Percentiles rank a stretch among this genome's conserved stretches.
These are phyloP conservation scores for Grus americana DNA, from an alignment of 2,113 vertebrate species.

Conservation along the genomic window DNA sequence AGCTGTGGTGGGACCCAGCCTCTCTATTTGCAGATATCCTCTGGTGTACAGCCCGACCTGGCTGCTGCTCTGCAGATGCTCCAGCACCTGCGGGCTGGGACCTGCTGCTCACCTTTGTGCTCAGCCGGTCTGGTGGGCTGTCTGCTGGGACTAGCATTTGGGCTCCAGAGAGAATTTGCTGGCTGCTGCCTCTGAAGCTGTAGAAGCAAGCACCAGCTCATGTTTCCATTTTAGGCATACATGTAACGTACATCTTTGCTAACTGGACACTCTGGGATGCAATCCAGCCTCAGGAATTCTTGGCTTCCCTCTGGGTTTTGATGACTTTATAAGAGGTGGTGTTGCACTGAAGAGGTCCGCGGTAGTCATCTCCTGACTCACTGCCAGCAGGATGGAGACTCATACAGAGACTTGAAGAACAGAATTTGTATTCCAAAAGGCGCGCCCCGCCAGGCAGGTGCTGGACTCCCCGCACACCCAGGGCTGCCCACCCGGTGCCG, in stretches of 20 bases:
- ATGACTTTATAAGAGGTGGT: slow-evolving; percentile 32
- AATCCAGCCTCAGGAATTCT: slow-evolving; percentile 36
- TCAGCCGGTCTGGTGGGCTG: background rate
- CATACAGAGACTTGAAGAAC: background rate
- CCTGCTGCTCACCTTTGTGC: slow-evolving; percentile 14
- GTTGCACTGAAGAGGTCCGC: background rate
- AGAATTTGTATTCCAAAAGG: background rate
- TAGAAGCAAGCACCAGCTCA: background rate
- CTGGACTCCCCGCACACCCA: fast-evolving
- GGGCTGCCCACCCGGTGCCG: background rate
- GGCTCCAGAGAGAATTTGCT: slow-evolving; percentile 18
- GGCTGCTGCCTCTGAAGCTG: slow-evolving; percentile 38
- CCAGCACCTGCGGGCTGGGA: background rate
- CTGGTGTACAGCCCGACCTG: background rate
- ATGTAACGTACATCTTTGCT: slow-evolving; percentile 32
- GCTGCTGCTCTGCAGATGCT: slow-evolving; percentile 20
- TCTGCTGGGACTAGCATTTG: slow-evolving; percentile 22
- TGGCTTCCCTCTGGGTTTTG: slow-evolving; percentile 41
- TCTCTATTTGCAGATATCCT: background rate
- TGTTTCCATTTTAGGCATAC: slow-evolving; percentile 49
- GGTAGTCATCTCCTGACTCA: background rate
- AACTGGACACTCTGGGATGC: slow-evolving; percentile 19
- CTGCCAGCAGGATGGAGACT: slow-evolving; percentile 8
- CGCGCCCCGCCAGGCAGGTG: fast-evolving
- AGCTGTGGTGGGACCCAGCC: background rate